Conservation (phyloP, 2,797 vertebrate genomes). For the Hemibagrus guttatus region DNA sequence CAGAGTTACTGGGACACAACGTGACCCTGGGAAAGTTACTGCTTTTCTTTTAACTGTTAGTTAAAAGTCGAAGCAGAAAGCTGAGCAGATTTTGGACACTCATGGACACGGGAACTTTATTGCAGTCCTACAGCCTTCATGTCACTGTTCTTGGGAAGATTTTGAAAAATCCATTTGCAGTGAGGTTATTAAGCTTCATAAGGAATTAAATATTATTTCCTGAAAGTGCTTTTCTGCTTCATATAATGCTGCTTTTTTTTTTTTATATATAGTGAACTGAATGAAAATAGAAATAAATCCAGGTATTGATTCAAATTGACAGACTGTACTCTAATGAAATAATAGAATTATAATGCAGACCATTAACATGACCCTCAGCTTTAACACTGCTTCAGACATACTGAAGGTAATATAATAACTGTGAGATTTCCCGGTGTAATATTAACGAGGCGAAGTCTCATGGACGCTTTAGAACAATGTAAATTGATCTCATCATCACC, state of each 20-base stretch:
- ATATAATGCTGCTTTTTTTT: too few species aligned
- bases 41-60: too few species aligned
- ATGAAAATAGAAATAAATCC: too few species aligned
- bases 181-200: not conserved
- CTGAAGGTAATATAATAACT: not conserved
- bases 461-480: not conserved
- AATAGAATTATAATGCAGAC: not conserved
- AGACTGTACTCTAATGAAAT: not conserved
- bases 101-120: not conserved
- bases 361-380: not conserved
- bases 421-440: not conserved
- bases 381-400: not conserved
- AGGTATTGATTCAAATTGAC: not conserved
- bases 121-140: not conserved
- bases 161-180: not conserved
- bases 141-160: not conserved
- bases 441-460: not conserved
- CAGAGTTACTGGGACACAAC: too few species aligned
- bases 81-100: not conserved
- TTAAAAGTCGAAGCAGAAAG: not conserved
- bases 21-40: too few species aligned
- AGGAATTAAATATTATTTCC: not conserved
- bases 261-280: too few species aligned
- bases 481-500: not conserved
- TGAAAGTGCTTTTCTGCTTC: too few species aligned